Percentiles rank a stretch among this genome's conserved stretches.
Evolutionary conservation across 2,888 invertebrate species (phyloP).

Genomic region (Drosophila niveifrons): DNA sequence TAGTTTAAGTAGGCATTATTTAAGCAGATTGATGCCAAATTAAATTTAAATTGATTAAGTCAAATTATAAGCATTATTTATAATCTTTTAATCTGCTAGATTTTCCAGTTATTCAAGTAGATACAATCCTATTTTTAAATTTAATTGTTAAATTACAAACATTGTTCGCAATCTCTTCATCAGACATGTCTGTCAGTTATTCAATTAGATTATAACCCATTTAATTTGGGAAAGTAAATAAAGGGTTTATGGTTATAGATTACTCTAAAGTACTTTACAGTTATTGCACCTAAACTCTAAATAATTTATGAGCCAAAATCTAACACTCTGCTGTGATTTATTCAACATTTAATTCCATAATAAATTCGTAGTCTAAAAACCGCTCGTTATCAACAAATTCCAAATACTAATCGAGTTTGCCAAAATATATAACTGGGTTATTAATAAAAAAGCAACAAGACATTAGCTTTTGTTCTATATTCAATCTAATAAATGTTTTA

Average conservation of each 20-base stretch:
- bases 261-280: not conserved
- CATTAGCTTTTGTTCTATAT: conserved; percentile 25
- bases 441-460: not conserved
- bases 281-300: not conserved
- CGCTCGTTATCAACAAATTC: not conserved
- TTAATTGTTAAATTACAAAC: not conserved
- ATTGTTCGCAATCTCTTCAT: not conserved
- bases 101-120: not conserved
- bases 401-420: not conserved
- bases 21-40: not conserved
- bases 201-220: not conserved
- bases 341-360: not conserved
- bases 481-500: conserved; percentile 24
- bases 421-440: not conserved
- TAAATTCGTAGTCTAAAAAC: not conserved
- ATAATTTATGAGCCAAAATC: not conserved
- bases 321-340: not conserved
- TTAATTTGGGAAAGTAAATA: conserved; percentile 1
- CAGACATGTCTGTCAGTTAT: not conserved
- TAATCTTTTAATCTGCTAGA: not conserved
- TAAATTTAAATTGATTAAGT: not conserved
- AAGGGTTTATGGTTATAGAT: not conserved
- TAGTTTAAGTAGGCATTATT: not conserved
- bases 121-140: not conserved
- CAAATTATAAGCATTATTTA: not conserved